These are phyloP conservation scores for Melipona quadrifasciata DNA, from an alignment of 1,140 invertebrate genomes.

Conservation along the genomic window DNA sequence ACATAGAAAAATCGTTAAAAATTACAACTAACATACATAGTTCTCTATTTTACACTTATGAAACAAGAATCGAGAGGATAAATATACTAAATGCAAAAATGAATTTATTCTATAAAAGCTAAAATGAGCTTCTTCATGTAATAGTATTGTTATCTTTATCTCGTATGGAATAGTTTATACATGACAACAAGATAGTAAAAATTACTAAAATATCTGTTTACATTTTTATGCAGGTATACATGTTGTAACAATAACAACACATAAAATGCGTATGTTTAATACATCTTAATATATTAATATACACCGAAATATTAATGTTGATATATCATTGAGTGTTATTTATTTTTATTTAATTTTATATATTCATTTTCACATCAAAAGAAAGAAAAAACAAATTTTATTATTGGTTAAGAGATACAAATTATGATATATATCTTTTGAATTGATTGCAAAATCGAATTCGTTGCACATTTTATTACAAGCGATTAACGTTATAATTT, in stretches of 20 bases:
- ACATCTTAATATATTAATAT: slow-evolving; percentile 3
- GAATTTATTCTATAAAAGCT: not conserved
- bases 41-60: not conserved
- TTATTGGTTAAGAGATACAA: not conserved
- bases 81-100: not conserved
- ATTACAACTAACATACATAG: not conserved
- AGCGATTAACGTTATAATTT: not conserved
- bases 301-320: not conserved
- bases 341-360: not conserved
- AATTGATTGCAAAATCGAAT: not conserved
- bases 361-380: not conserved
- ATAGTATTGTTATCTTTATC: not conserved
- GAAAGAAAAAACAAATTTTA: not conserved
- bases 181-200: slow-evolving; percentile 24
- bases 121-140: not conserved
- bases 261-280: slow-evolving; percentile 13
- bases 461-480: not conserved
- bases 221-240: not conserved
- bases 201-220: slow-evolving; percentile 6
- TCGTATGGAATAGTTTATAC: slow-evolving; percentile 18
- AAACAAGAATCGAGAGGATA: slow-evolving; percentile 2
- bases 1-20: slow-evolving; percentile 12
- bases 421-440: not conserved
- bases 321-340: not conserved
- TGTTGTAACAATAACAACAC: slow-evolving; percentile 24